Evolutionary conservation across 2,888 invertebrate genomes (phyloP).

Genomic region (Drosophila siamana): DNA sequence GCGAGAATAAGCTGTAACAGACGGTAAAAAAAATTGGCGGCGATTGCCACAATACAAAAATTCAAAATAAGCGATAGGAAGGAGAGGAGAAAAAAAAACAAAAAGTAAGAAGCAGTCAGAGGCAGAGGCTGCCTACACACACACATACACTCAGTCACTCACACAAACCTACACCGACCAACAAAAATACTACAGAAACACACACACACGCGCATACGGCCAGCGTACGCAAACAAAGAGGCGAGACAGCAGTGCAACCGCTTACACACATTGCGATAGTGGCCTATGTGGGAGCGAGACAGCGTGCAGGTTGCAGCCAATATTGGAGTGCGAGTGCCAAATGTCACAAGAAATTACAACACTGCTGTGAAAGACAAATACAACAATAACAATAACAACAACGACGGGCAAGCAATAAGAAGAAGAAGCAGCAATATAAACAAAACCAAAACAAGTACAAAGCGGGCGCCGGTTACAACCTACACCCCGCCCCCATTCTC

Average conservation of each 20-base stretch:
- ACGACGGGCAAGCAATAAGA: constrained; percentile 43
- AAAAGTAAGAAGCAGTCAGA: constrained; percentile 58
- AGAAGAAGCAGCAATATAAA: constrained; percentile 67
- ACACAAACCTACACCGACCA: constrained; percentile 21
- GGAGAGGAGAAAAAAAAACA: constrained; percentile 16
- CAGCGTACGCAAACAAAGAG: constrained; percentile 58
- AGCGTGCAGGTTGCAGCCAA: constrained; percentile 34
- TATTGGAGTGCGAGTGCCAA: constrained; percentile 72
- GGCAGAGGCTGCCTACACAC: constrained; percentile 22
- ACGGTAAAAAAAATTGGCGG: constrained; percentile 51
- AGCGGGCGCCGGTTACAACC: constrained; percentile 44
- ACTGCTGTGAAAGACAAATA: constrained; percentile 51
- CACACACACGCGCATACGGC: constrained; percentile 21
- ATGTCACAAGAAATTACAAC: constrained; percentile 75
- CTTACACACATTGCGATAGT: constrained; percentile 31
- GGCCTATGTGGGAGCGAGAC: constrained; percentile 60
- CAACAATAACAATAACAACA: constrained; percentile 42
- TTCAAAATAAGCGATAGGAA: constrained; percentile 37
- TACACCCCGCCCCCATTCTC: not conserved
- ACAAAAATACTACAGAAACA: constrained; percentile 52
- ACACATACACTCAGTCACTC: constrained; percentile 21
- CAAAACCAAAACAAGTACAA: constrained; percentile 63
- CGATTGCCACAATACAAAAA: constrained; percentile 56
- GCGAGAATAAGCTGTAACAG: constrained; percentile 10
- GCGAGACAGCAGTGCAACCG: constrained; percentile 32